Base-by-base conservation (phyloP, 2,888 invertebrate genomes). In the Automeris io region DNA sequence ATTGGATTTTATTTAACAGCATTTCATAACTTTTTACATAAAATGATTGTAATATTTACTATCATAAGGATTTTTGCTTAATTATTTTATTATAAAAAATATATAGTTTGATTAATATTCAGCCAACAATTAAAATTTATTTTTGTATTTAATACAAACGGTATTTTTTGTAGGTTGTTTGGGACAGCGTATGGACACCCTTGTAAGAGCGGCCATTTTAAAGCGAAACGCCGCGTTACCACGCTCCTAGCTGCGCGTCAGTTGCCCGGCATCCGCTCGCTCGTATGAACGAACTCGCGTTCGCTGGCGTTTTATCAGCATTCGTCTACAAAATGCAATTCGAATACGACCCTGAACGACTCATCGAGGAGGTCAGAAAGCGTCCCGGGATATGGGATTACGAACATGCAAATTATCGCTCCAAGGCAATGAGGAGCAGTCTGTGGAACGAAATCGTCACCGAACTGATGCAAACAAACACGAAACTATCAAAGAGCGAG, bases 331-430 rank as follows among this genome's bases (percentile, higher is more conserved):
- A 34, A 31, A 78, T 82, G 72, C 79, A 82, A 49, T 82, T 81
- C 42, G 86, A 85, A 69, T 86, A 81, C 51, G 85, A 85, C 36
- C 83, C 85, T 0, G 83, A 83, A 45, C 57, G 64, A 8, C 62
- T 86, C 2, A 85, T 86, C 35, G 70, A 76, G 21, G 83, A 80
- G 50, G 73, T 86, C 19, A 70, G 58, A 42, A 83, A 76, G 45
- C 74, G 85, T 0, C 83, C 80, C 0, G 83, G 80, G 0, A 68
- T 86, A 52, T 86, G 86, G 86, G 74, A 86, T 53, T 68, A 61
- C 45, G 74, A 75, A 3, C 62, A 77, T 42, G 40, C 61, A 2
- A 75, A 77, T 6, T 82, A 83, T 45, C 70, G 78, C 13, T 61
- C 66, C 2, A 81, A 72, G 55, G 61, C 62, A 18, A 53, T 60